A percentile compares a stretch with the other conserved stretches of the same genome.
These are phyloP conservation scores for Mimumesa dahlbomi DNA, from an alignment of 2,888 invertebrate genomes.

Conservation along the genomic window DNA sequence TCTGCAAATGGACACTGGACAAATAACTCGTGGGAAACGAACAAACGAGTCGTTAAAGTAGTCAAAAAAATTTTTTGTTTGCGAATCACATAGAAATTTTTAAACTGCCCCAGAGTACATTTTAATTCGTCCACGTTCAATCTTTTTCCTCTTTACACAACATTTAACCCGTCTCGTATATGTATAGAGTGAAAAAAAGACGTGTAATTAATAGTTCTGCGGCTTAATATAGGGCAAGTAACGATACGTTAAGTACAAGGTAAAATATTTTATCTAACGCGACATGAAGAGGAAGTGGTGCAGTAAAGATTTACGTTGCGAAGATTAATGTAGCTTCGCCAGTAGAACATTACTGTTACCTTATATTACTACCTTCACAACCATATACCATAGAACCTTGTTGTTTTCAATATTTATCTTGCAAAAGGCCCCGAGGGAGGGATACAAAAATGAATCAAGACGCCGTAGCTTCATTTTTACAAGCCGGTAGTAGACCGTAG, in stretches of 20 bases:
- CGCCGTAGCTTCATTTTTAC: background rate
- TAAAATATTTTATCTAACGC: constrained; percentile 1
- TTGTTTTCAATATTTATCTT: constrained; percentile 29
- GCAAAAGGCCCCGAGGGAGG: constrained; percentile 1
- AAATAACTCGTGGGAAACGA: too few relatives aligned
- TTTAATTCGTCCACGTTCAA: too few relatives aligned
- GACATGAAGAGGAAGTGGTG: constrained; percentile 10
- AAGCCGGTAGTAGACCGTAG: background rate
- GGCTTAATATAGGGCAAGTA: background rate
- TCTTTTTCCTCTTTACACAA: too few relatives aligned
- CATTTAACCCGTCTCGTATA: too few relatives aligned
- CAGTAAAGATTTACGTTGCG: constrained; percentile 19
- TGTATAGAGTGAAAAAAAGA: too few relatives aligned
- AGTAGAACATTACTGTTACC: constrained; percentile 11
- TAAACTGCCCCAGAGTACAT: too few relatives aligned
- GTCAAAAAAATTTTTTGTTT: too few relatives aligned
- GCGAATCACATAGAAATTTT: too few relatives aligned
- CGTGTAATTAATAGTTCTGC: background rate
- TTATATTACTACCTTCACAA: background rate
- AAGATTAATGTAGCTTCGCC: constrained; percentile 17
- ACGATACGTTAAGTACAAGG: constrained; percentile 1
- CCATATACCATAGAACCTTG: background rate
- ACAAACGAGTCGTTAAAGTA: too few relatives aligned
- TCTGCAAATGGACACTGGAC: too few relatives aligned
- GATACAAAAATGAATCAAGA: constrained; percentile 10